These are phyloP conservation scores for Tenthredo amoena DNA, from an alignment of 2,888 invertebrate species.

Conservation along the genomic window DNA sequence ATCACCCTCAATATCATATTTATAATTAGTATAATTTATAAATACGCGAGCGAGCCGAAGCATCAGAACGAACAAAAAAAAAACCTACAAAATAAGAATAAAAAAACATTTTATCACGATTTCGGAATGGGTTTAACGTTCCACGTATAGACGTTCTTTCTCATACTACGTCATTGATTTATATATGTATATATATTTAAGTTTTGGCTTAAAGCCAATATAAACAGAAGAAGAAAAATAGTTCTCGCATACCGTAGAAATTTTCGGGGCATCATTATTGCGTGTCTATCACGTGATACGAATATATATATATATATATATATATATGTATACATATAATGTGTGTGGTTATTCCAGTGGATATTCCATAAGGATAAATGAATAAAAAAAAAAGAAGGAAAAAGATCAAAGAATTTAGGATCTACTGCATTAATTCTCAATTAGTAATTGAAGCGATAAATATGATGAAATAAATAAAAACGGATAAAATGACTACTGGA, in stretches of 20 bases:
- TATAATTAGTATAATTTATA: not conserved
- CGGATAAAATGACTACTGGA: not conserved
- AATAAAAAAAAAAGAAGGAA: too few species aligned
- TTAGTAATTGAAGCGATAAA: not conserved
- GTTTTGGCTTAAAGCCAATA: not conserved
- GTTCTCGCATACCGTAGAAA: not conserved
- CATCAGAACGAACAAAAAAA: not conserved
- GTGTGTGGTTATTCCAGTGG: not conserved
- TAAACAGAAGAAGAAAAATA: not conserved
- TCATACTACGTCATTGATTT: not conserved
- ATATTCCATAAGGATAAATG: not conserved
- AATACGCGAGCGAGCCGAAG: not conserved
- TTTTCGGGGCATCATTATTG: not conserved
- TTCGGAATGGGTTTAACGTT: not conserved
- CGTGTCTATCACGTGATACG: constrained; percentile 36
- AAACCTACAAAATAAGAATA: not conserved
- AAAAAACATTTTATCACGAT: not conserved
- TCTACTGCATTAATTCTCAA: not conserved
- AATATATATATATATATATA: not conserved
- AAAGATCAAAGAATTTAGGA: too few species aligned
- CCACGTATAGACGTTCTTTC: not conserved
- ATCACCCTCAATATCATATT: constrained; percentile 13
- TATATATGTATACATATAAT: not conserved
- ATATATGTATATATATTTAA: not conserved
- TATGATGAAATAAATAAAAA: not conserved